These are phyloP conservation scores for Enteromius anoplus DNA, from an alignment of 2,797 vertebrate genomes.

Conservation along the genomic window DNA sequence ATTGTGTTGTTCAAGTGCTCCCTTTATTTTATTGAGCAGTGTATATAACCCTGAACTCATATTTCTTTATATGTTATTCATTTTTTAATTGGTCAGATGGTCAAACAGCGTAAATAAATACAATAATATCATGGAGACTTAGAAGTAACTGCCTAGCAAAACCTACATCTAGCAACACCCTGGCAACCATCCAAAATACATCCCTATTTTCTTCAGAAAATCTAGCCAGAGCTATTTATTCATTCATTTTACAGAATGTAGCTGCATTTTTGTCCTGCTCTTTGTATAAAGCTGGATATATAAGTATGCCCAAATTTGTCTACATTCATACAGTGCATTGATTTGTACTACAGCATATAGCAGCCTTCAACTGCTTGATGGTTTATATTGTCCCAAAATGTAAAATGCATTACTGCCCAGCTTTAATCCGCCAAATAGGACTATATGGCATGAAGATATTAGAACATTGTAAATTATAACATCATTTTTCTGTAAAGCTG, in stretches of 20 bases:
- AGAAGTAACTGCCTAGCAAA: not conserved
- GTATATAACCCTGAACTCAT: too few relatives aligned
- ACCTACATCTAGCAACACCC: too few relatives aligned
- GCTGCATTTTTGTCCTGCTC: not conserved
- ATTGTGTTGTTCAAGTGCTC: too few relatives aligned
- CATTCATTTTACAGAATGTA: not conserved
- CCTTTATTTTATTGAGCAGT: too few relatives aligned
- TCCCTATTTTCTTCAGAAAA: too few relatives aligned
- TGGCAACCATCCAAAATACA: too few relatives aligned
- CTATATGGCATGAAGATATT: not conserved
- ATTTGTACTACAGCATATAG: not conserved
- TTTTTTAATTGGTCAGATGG: not conserved
- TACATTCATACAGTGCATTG: not conserved
- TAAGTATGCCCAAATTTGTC: not conserved
- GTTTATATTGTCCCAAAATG: not conserved
- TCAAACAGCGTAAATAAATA: not conserved
- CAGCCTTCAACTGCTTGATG: not conserved
- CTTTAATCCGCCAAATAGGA: not conserved
- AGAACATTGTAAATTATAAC: not conserved
- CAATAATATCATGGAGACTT: not conserved
- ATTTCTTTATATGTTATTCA: not conserved
- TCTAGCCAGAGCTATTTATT: too few relatives aligned
- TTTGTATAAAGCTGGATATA: not conserved
- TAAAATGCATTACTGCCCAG: not conserved
- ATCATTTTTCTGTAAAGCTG: not conserved